A percentile compares a stretch with the other conserved stretches of the same genome.
Conservation (phyloP, 2,888 invertebrate species). For the Philereme transversata region DNA sequence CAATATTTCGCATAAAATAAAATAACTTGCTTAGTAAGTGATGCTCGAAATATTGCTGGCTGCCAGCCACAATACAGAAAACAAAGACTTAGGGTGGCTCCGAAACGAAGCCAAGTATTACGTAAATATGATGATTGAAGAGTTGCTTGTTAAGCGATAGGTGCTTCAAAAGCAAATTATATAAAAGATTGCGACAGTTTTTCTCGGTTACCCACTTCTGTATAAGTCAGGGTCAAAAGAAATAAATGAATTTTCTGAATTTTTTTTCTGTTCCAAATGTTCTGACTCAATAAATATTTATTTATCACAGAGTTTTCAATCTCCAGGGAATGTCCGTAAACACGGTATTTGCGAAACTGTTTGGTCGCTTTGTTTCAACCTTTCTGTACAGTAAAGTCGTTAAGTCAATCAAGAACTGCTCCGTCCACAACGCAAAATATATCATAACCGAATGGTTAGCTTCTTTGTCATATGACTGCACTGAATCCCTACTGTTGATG, state of each 20-base stretch:
- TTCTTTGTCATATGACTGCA: too few relatives aligned
- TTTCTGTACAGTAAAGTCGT: too few relatives aligned
- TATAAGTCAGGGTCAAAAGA: not conserved
- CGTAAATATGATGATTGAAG: slow-evolving; percentile 60
- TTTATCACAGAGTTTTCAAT: too few relatives aligned
- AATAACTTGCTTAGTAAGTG: slow-evolving; percentile 41
- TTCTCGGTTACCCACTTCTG: not conserved
- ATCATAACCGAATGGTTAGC: too few relatives aligned
- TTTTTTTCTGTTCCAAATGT: too few relatives aligned
- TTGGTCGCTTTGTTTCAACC: too few relatives aligned
- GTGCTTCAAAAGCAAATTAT: slow-evolving; percentile 46
- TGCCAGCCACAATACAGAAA: slow-evolving; percentile 61
- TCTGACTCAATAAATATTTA: too few relatives aligned
- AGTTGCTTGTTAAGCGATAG: slow-evolving; percentile 57
- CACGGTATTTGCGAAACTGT: too few relatives aligned
- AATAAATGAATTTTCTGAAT: not conserved
- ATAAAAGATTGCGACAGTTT: slow-evolving; percentile 2
- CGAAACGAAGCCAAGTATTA: slow-evolving; percentile 73
- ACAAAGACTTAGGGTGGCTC: slow-evolving; percentile 54
- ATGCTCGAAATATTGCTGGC: slow-evolving; percentile 67
- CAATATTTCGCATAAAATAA: slow-evolving; percentile 47
- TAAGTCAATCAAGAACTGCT: too few relatives aligned
- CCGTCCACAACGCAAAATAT: too few relatives aligned
- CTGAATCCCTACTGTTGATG: too few relatives aligned
- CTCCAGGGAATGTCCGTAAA: too few relatives aligned